Percentiles rank a stretch among this genome's conserved stretches.
phyloP scores from a whole-genome alignment of 2,113 vertebrate species.

The Notiomystis cincta region DNA sequence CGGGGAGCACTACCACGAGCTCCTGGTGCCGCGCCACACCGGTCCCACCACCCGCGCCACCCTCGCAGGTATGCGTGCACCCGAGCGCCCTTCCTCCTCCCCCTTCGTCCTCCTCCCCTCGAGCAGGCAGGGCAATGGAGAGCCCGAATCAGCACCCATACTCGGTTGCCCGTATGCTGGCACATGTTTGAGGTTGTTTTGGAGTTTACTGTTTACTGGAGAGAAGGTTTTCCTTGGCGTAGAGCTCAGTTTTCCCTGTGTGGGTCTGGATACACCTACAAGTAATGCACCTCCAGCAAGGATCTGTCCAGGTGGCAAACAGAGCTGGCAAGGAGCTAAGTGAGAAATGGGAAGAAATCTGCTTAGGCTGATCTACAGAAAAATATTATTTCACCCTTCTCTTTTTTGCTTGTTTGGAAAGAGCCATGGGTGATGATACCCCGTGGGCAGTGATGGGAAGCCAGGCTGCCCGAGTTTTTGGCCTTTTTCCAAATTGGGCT shows the following conservation, averaged over 20 bases:
- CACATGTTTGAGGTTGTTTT: neutral
- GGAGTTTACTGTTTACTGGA: neutral
- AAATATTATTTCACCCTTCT: neutral
- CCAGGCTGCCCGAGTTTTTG: neutral
- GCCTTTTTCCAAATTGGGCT: neutral
- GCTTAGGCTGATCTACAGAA: neutral
- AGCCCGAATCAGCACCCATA: neutral
- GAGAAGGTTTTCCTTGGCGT: neutral
- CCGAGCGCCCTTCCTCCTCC: neutral
- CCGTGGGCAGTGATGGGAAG: fast-evolving
- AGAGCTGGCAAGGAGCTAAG: neutral
- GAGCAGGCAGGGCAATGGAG: neutral
- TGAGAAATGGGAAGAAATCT: neutral
- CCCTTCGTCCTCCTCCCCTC: neutral
- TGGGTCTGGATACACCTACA: neutral
- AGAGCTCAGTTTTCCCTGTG: neutral
- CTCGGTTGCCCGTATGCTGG: neutral
- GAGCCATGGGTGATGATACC: fast-evolving
- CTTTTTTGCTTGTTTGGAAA: neutral
- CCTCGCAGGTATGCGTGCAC: constrained; percentile 77
- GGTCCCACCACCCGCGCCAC: constrained; percentile 84
- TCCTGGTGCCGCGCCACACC: constrained; percentile 77
- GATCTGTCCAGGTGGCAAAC: neutral
- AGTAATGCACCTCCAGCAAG: neutral
- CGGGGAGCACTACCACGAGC: constrained; percentile 91